Base-by-base conservation (phyloP, 2,113 vertebrate species). In the Paramormyrops kingsleyae region DNA sequence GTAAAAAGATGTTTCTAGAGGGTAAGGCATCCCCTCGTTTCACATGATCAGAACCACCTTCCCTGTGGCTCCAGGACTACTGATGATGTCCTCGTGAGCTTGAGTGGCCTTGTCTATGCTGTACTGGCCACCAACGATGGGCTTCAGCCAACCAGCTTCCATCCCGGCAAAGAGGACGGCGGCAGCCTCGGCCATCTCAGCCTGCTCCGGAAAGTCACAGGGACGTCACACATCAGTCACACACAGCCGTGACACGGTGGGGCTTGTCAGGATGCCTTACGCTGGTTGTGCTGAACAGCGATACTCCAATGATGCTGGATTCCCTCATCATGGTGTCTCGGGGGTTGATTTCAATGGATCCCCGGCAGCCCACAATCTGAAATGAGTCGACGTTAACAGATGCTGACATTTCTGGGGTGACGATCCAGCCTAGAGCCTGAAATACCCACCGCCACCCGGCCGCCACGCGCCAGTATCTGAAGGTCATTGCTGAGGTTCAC, bases 401-500 rank as follows among this genome's bases (percentile, higher is more conserved):
- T 5, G 87, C 17, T 59, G 6, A 87, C 31, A 13, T 19, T 4
- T 10, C 2, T 31, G 50, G 15, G 6, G 56, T 27, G 24, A 7
- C 9, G 59, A 27, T 39, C 39, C 52, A 84, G 21, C 35, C 42
- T 4, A 53, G 12, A n/a, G 21, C 15, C 5, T 24, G 27, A 62
- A 74, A 39, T 24, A 95, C 97, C 95, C 90, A 99, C 98, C 89
- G 94, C 91, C 9, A 99, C 97, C 77, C 97, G 94, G 83, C 98
- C 98, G 89, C 94, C 94, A 0, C 0, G 0, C 13, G 95, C 92
- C 92, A 98, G 83, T 92, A 99, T 96, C 89, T 97, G 94, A 66
- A 99, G 90, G 92, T 99, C 98, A 86, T 94, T 94, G 83, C 93
- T 95, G 27, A 99, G 97, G 93, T 99, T 99, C 83, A 98, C 53